A percentile compares a stretch with the other conserved stretches of the same genome.
Evolutionary conservation across 2,797 vertebrate genomes (phyloP).

Genomic region (Ibycter americanus): DNA sequence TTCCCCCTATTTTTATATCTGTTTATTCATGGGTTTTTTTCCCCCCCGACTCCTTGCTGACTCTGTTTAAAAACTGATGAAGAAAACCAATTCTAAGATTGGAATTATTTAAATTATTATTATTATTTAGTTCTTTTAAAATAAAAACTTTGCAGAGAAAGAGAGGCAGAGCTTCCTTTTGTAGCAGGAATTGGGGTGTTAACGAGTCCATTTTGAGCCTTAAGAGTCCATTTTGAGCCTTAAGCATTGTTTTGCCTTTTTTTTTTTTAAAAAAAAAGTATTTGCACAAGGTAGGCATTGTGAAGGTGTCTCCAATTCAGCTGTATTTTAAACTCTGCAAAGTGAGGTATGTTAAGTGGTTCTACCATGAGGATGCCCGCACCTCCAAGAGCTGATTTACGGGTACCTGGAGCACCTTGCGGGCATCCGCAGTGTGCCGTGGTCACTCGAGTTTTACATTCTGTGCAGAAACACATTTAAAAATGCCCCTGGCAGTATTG

Average conservation of each 20-base stretch:
- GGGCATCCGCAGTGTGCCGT: accelerated
- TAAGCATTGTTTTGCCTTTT: accelerated
- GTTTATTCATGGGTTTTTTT: no score
- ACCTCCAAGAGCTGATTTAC: background rate
- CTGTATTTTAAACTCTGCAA: background rate
- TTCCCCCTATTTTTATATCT: background rate
- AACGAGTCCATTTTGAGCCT: background rate
- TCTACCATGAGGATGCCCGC: accelerated
- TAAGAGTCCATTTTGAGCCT: background rate
- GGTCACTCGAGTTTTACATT: accelerated
- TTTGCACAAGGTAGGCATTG: accelerated
- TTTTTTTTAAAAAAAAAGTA: background rate
- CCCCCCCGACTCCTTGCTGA: background rate
- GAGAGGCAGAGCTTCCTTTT: background rate
- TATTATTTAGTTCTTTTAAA: background rate
- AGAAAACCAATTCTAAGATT: background rate
- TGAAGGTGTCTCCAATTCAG: background rate
- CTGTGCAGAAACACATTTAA: background rate
- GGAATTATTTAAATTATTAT: background rate
- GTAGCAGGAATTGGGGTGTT: background rate
- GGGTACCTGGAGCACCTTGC: background rate
- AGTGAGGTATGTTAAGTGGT: background rate
- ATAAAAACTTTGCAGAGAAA: background rate
- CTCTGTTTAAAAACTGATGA: background rate
- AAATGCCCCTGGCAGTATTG: background rate